Conservation (phyloP, 1,140 invertebrate species). For the Alviniconcha marisindica region DNA sequence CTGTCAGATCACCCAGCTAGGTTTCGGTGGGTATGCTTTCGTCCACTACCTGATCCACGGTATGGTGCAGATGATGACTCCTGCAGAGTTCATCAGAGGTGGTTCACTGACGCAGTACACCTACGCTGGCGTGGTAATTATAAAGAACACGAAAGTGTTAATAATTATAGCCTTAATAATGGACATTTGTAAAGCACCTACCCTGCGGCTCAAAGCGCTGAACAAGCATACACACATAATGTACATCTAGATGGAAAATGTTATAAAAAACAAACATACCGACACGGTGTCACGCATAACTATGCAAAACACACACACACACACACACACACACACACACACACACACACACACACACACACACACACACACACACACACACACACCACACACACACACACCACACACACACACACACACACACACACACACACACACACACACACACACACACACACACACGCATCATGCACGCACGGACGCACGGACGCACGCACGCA, state of each 20-base stretch:
- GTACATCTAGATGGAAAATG: too few species aligned
- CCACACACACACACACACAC: neutral
- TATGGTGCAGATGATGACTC: slow-evolving; percentile 12
- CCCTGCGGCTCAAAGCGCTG: too few species aligned
- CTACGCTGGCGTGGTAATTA: slow-evolving; percentile 12
- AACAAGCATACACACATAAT: too few species aligned
- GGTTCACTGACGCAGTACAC: neutral
- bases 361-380: slow-evolving; percentile 9
- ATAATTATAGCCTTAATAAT: too few species aligned
- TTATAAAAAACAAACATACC: too few species aligned
- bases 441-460: neutral
- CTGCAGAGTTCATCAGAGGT: neutral
- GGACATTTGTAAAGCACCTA: too few species aligned
- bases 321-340: neutral
- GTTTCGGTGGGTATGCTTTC: neutral
- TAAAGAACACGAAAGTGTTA: too few species aligned
- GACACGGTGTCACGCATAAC: too few species aligned
- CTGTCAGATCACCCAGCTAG: neutral
- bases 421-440: too few species aligned
- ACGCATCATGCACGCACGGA: neutral
- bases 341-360: neutral
- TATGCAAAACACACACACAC: neutral
- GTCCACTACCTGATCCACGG: neutral
- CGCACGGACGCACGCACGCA: too few species aligned
- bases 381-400: too few species aligned